Conservation (phyloP, 2,888 invertebrate species). For the Branchellion lobata region DNA sequence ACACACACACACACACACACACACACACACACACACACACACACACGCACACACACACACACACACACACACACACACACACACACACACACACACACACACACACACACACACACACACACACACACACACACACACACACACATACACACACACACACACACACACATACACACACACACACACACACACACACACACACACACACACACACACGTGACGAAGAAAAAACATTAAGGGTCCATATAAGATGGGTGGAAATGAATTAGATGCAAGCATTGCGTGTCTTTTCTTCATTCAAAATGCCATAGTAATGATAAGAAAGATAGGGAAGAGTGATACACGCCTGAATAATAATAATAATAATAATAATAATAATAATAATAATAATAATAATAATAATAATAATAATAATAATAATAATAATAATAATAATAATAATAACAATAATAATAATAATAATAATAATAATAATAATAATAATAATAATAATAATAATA, state of each 20-base stretch:
- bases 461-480: too few species aligned
- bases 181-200: constrained; percentile 1
- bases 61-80: constrained; percentile 32
- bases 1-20: constrained; percentile 35
- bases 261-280: constrained; percentile 33
- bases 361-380: neutral
- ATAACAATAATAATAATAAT: too few species aligned
- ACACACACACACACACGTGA: neutral
- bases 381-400: neutral
- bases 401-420: neutral
- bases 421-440: neutral
- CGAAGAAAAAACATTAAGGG: constrained; percentile 21
- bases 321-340: neutral
- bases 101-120: constrained; percentile 39
- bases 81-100: constrained; percentile 24
- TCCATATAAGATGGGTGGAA: constrained; percentile 39
- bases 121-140: constrained; percentile 40
- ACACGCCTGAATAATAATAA: neutral
- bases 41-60: constrained; percentile 37
- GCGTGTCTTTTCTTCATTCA: constrained; percentile 36
- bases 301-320: neutral
- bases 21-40: constrained; percentile 35
- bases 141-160: constrained; percentile 12
- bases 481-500: too few species aligned
- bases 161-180: constrained; percentile 6